Percentiles rank a stretch among this genome's conserved stretches.
Conservation (phyloP, 2,797 vertebrate species). For the Alcedo quadribrachys region DNA sequence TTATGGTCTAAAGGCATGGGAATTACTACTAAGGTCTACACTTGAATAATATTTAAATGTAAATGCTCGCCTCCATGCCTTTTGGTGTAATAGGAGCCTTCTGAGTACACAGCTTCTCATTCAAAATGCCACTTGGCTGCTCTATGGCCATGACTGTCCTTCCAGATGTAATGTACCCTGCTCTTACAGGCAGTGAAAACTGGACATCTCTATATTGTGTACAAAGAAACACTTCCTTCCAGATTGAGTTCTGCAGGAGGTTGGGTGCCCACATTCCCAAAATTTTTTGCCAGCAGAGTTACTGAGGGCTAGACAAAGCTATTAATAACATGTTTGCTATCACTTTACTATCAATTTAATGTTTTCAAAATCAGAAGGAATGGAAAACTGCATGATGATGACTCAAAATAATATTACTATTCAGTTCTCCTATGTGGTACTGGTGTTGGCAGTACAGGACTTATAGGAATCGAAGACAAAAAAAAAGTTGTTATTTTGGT, state of each 20-base stretch:
- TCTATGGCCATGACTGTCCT: neutral
- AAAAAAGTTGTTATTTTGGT: neutral
- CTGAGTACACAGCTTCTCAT: neutral
- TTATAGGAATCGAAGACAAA: neutral
- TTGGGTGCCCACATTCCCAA: neutral
- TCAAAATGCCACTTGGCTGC: neutral
- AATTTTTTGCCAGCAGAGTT: neutral
- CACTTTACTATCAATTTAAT: neutral
- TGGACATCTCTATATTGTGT: neutral
- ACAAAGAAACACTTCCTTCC: neutral
- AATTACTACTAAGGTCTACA: neutral
- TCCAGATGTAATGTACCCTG: neutral
- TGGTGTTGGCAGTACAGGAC: neutral
- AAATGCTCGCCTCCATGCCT: neutral
- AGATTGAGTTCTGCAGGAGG: neutral
- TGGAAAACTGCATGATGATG: neutral
- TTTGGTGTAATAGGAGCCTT: neutral
- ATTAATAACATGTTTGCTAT: neutral
- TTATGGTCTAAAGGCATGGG: conserved; percentile 19
- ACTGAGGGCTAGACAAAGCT: neutral
- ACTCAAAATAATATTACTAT: neutral
- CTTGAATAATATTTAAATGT: neutral
- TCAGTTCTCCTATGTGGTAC: neutral
- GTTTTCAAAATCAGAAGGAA: neutral
- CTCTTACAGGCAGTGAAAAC: neutral